Evolutionary conservation across 1,140 invertebrate genomes (phyloP).

Genomic region (Lordiphosa mommai): DNA sequence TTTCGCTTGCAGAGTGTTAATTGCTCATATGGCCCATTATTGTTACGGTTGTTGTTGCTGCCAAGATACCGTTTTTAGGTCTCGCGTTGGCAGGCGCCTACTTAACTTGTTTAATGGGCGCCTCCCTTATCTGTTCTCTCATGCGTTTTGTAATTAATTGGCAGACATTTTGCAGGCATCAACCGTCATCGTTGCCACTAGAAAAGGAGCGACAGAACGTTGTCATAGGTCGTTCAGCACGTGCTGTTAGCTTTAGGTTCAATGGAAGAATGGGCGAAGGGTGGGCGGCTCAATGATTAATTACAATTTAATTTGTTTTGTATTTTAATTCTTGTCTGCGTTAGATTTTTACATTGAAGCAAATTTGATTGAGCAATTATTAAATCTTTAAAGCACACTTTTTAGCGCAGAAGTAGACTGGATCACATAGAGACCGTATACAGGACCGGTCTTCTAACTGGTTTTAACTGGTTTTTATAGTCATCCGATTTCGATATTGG

Average conservation of each 20-base stretch:
- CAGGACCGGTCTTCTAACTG: no score
- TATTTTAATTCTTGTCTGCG: conserved; percentile 31
- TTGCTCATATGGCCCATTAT: conserved; percentile 29
- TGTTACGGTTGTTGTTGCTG: conserved; percentile 12
- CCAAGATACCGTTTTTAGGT: conserved; percentile 6
- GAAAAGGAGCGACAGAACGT: conserved; percentile 14
- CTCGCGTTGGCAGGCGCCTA: conserved; percentile 11
- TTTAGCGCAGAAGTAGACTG: neutral
- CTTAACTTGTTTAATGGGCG: conserved; percentile 49
- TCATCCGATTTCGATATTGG: no score
- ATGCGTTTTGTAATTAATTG: conserved; percentile 73
- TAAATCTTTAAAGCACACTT: neutral
- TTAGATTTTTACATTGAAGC: neutral
- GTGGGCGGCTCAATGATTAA: conserved; percentile 60
- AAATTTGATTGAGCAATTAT: neutral
- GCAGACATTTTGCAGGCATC: conserved; percentile 50
- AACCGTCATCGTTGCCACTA: neutral
- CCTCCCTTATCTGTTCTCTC: conserved; percentile 58
- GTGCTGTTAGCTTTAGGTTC: conserved; percentile 20
- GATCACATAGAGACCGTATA: neutral
- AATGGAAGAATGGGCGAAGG: neutral
- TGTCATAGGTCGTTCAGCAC: conserved; percentile 66
- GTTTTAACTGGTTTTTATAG: no score
- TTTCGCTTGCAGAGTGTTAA: conserved; percentile 31
- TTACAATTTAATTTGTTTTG: conserved; percentile 76